phyloP scores from a whole-genome alignment of 2,888 invertebrate genomes.

The Noctua janthina region DNA sequence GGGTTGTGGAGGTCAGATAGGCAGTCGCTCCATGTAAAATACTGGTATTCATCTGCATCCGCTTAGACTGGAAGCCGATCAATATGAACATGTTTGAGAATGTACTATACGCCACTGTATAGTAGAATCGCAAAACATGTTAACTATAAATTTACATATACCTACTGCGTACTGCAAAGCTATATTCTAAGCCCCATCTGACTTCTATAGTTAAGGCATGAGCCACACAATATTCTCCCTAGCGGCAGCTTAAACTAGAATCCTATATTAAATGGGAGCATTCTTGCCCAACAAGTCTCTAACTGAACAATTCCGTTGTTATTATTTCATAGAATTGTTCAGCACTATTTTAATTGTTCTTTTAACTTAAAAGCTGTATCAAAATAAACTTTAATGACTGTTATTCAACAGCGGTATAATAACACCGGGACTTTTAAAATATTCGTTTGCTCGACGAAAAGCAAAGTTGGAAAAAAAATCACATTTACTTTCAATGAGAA shows the following conservation, averaged over 20 bases:
- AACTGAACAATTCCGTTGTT: constrained; percentile 9
- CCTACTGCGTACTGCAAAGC: neutral
- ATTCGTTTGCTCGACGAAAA: constrained; percentile 43
- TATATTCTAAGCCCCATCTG: constrained; percentile 17
- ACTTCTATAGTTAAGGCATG: neutral
- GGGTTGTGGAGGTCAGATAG: no score
- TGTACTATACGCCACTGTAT: neutral
- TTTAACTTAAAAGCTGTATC: constrained; percentile 39
- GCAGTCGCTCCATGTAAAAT: no score
- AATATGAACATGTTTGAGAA: no score
- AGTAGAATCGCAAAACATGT: neutral
- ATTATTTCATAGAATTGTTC: constrained; percentile 4
- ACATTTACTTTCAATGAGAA: constrained; percentile 68
- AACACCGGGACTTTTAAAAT: constrained; percentile 34
- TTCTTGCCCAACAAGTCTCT: neutral
- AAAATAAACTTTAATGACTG: constrained; percentile 54
- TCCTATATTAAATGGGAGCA: constrained; percentile 27
- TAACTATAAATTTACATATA: constrained; percentile 9
- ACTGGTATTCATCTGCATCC: no score
- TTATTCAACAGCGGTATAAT: constrained; percentile 36
- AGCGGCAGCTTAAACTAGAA: constrained; percentile 15
- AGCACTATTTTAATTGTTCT: constrained; percentile 40
- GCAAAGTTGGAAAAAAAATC: constrained; percentile 34
- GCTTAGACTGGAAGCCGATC: no score
- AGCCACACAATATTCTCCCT: constrained; percentile 30